phyloP scores from a whole-genome alignment of 2,888 invertebrate genomes.

The Aphodius granarius region DNA sequence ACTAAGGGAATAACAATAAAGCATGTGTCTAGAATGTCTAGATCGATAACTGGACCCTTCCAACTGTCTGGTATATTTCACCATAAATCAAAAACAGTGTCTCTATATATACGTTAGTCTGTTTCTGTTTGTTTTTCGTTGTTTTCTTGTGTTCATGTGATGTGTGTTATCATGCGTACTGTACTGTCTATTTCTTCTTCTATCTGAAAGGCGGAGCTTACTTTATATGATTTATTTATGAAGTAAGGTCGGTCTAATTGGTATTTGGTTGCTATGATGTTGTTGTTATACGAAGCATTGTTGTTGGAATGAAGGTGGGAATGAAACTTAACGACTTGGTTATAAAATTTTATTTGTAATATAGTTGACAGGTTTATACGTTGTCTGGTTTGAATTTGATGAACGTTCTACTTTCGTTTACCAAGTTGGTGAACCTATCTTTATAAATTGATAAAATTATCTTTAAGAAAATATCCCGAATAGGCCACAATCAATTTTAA shows the following conservation, averaged over 20 bases:
- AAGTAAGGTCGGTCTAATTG: neutral
- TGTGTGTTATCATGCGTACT: neutral
- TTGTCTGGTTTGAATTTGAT: neutral
- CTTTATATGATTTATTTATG: neutral
- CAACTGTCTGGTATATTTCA: neutral
- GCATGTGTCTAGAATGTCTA: slow-evolving; percentile 19
- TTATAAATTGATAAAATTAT: no score
- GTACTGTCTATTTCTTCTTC: neutral
- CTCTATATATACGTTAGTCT: neutral
- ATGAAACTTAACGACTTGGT: neutral
- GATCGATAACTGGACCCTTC: neutral
- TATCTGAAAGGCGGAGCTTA: neutral
- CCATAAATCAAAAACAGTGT: neutral
- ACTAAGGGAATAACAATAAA: slow-evolving; percentile 12
- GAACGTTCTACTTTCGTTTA: no score
- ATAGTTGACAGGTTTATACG: neutral
- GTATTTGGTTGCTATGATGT: neutral
- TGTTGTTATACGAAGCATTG: neutral
- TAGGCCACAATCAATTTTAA: no score
- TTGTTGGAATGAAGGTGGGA: neutral
- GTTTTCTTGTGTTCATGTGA: neutral
- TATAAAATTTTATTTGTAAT: neutral
- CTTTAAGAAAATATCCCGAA: no score
- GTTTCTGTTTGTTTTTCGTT: neutral
- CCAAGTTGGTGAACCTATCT: no score